Base-by-base conservation (phyloP, 2,888 invertebrate species). In the Lithophane socia region DNA sequence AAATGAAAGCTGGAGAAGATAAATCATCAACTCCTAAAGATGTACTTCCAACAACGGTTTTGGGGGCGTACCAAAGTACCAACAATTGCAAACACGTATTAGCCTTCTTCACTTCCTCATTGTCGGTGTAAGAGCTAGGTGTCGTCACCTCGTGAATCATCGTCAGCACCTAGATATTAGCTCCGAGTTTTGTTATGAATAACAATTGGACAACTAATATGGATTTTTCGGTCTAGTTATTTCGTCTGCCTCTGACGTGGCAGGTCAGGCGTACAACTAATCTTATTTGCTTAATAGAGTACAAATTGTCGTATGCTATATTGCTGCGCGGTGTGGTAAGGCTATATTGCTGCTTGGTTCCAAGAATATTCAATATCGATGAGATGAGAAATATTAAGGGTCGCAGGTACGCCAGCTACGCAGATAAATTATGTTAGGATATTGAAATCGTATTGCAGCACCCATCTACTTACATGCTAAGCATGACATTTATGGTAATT, bases 131-230 rank as follows among this genome's bases (percentile, higher is more conserved):
- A 58, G 24, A 37, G 47, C n/a, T 64, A 76, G 79, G 81, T 83
- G 86, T 86, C 89, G 83, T 79, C 86, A 84, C 82, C 73, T 79
- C 83, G 85, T 91, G 91, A 91, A 86, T 91, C 90, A 91, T 84
- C 80, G 84, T 76, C 76, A 80, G 80, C 75, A 75, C 77, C 80
- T 83, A 84, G 84, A 69, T 77, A 76, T 87, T 77, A 83, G 80
- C 66, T 73, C 65, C 61, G 47, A 42, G 61, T 74, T 68, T 74
- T 84, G 49, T 49, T 56, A 79, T 71, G 81, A 83, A 86, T 86
- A 76, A 81, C 77, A 84, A 84, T 76, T 82, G 29, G 68, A 74
- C 73, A 66, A 81, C 68, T 73, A 54, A 78, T 79, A 66, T 61
- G 71, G 73, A 77, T 75, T 81, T 75, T 81, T 73, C 78, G 78